Conservation (phyloP, 2,113 vertebrate genomes). For the Scartelaos histophorus region DNA sequence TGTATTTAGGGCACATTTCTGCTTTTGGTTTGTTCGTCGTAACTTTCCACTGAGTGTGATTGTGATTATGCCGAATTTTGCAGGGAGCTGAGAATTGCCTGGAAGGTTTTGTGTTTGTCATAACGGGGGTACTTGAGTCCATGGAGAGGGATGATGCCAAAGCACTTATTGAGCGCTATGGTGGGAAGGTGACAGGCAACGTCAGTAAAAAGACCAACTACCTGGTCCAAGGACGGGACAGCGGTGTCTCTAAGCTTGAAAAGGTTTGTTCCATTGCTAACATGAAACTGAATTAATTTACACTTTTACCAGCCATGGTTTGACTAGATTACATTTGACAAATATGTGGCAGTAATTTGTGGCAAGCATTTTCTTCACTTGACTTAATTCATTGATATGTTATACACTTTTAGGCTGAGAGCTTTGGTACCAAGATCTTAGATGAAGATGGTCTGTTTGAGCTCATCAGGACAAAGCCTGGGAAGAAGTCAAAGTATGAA, state of each 20-base stretch:
- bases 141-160: slow-evolving; percentile 94
- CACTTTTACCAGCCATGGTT: background rate
- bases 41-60: background rate
- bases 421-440: slow-evolving; percentile 88
- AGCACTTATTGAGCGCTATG: slow-evolving; percentile 90
- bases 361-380: background rate
- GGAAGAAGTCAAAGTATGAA: slow-evolving; percentile 95
- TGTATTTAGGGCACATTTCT: background rate
- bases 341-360: background rate
- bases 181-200: slow-evolving; percentile 94
- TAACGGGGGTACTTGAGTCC: slow-evolving; percentile 94
- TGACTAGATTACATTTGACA: no score
- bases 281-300: background rate
- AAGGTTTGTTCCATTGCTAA: slow-evolving; percentile 77
- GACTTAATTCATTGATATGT: background rate
- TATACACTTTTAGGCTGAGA: slow-evolving; percentile 80
- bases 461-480: slow-evolving; percentile 91
- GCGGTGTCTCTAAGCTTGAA: slow-evolving; percentile 87
- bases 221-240: slow-evolving; percentile 90
- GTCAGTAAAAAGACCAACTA: slow-evolving; percentile 95
- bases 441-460: slow-evolving; percentile 91
- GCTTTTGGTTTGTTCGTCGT: background rate
- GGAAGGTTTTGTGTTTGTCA: slow-evolving; percentile 92
- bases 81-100: slow-evolving; percentile 97
- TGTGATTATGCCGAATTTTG: slow-evolving; percentile 28